Evolutionary conservation across 2,113 vertebrate genomes (phyloP).

Genomic region (Forbesichthys agassizii): DNA sequence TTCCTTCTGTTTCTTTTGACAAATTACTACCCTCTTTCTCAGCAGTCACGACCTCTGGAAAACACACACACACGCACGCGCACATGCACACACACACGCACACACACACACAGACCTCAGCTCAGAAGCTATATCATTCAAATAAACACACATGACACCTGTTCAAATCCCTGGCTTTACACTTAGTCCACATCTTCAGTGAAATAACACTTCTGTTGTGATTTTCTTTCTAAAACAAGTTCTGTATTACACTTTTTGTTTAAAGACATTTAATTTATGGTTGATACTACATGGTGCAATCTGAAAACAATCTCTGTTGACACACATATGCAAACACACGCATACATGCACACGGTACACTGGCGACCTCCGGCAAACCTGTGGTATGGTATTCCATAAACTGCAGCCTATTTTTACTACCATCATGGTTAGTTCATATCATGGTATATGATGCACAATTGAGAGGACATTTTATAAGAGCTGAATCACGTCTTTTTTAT

Average conservation of each 20-base stretch:
- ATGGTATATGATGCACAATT: no score
- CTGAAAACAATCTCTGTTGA: constrained; percentile 39
- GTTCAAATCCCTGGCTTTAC: constrained; percentile 5
- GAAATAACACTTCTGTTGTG: constrained; percentile 6
- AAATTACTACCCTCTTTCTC: constrained; percentile 40
- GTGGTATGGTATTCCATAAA: no score
- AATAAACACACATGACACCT: constrained; percentile 66
- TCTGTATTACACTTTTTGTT: constrained; percentile 53
- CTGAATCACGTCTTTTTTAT: background rate
- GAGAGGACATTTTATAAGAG: background rate
- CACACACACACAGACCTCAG: constrained; percentile 14
- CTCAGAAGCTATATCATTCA: constrained; percentile 15
- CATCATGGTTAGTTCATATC: no score
- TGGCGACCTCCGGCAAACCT: background rate
- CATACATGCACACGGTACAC: background rate
- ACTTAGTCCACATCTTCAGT: background rate
- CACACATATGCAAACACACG: background rate
- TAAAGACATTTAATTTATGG: constrained; percentile 31
- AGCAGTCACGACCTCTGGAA: constrained; percentile 12
- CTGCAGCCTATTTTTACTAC: no score
- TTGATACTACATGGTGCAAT: constrained; percentile 46
- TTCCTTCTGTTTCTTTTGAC: constrained; percentile 66
- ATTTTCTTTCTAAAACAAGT: constrained; percentile 70
- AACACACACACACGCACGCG: background rate
- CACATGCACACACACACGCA: constrained; percentile 1